Conservation (phyloP, 2,113 vertebrate genomes). For the Dicrurus megarhynchus region DNA sequence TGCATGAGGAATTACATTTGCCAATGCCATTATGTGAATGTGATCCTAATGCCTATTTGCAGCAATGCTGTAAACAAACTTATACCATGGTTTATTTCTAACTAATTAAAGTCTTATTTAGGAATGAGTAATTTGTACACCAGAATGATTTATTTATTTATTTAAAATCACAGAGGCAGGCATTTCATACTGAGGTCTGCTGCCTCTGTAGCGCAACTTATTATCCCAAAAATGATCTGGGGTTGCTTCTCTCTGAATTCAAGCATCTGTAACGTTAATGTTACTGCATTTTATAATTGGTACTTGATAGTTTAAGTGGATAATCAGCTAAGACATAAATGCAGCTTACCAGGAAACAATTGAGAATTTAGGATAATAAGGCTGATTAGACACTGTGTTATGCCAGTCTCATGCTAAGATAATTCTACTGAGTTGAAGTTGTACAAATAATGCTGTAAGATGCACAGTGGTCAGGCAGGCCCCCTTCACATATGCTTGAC, state of each 20-base stretch:
- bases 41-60: neutral
- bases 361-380: conserved; percentile 62
- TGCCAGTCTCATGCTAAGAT: conserved; percentile 21
- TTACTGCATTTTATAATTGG: conserved; percentile 61
- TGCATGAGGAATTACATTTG: neutral
- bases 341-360: conserved; percentile 63
- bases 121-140: neutral
- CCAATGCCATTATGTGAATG: neutral
- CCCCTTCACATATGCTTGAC: neutral
- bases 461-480: neutral
- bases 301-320: conserved; percentile 60
- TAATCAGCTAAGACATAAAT: conserved; percentile 65
- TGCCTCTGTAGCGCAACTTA: neutral
- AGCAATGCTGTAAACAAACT: neutral
- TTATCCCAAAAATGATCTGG: neutral
- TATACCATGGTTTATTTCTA: neutral
- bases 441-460: neutral
- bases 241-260: neutral
- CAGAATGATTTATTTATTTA: neutral
- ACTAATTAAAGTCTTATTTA: conserved; percentile 2
- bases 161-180: neutral
- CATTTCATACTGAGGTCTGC: neutral
- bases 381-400: conserved; percentile 15
- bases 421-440: neutral
- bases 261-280: conserved; percentile 29